Conservation (phyloP, 2,888 invertebrate species). For the Venusia cambrica region DNA sequence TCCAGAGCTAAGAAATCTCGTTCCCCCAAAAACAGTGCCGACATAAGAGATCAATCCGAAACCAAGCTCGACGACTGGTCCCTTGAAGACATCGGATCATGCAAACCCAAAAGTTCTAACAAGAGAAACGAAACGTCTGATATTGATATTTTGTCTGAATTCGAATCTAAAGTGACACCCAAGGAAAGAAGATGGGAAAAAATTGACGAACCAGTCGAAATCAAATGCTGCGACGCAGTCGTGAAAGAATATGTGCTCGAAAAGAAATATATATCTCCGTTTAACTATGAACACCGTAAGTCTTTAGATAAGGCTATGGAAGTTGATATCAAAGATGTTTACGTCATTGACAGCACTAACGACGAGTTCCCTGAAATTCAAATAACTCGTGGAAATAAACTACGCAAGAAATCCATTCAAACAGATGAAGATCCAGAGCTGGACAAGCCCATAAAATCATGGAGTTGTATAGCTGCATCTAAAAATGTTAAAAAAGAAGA, state of each 20-base stretch:
- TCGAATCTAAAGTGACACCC: conserved; percentile 27
- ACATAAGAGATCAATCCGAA: conserved; percentile 40
- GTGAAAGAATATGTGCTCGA: conserved; percentile 48
- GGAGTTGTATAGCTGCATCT: conserved; percentile 77
- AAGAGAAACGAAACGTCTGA: conserved; percentile 28
- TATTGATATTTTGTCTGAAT: conserved; percentile 33
- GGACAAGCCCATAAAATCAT: conserved; percentile 67
- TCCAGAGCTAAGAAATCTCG: conserved; percentile 56
- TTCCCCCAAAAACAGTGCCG: conserved; percentile 50
- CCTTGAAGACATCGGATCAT: conserved; percentile 34
- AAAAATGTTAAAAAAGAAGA: conserved; percentile 48
- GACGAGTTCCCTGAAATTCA: conserved; percentile 73
- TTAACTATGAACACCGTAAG: conserved; percentile 55
- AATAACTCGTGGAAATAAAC: conserved; percentile 61
- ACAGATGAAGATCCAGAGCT: conserved; percentile 39
- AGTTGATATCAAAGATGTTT: conserved; percentile 61
- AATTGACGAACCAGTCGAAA: conserved; percentile 30
- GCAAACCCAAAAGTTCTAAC: conserved; percentile 27
- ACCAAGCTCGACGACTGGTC: conserved; percentile 37
- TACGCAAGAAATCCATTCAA: conserved; percentile 60
- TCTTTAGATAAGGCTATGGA: conserved; percentile 44
- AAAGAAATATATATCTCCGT: conserved; percentile 58
- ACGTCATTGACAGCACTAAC: conserved; percentile 68
- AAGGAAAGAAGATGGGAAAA: conserved; percentile 34
- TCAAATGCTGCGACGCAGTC: conserved; percentile 27